These are phyloP conservation scores for Macrochelys suwanniensis DNA, from an alignment of 2,797 vertebrate species.

Conservation along the genomic window DNA sequence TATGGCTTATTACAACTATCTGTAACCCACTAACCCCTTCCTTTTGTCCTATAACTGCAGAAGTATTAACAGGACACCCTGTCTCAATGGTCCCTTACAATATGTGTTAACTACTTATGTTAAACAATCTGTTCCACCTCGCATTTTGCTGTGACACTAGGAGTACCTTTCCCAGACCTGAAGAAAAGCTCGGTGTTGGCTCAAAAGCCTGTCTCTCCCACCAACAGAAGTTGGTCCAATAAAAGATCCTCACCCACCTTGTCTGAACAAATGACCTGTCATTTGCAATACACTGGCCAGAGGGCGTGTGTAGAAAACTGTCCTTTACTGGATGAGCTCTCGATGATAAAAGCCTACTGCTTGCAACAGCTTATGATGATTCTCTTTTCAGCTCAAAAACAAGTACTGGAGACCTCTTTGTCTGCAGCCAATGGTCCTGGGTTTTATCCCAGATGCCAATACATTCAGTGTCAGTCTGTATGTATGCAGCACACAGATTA, in stretches of 20 bases:
- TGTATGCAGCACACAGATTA: constrained; percentile 35
- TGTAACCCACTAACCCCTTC: background rate
- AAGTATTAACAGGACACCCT: background rate
- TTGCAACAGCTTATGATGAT: background rate
- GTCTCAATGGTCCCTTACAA: background rate
- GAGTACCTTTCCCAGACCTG: background rate
- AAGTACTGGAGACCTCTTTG: background rate
- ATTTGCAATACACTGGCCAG: background rate
- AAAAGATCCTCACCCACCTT: background rate
- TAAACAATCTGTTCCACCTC: background rate
- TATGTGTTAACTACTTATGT: background rate
- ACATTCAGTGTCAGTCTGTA: constrained; percentile 27
- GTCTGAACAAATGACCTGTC: background rate
- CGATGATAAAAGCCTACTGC: background rate
- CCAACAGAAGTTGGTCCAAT: background rate
- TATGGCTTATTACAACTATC: background rate
- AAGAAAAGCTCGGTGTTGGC: background rate
- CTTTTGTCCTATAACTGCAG: background rate
- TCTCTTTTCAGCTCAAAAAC: constrained; percentile 2
- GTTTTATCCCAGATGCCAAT: constrained; percentile 30
- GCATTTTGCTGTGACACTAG: background rate
- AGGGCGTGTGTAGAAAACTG: background rate
- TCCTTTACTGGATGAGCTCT: background rate
- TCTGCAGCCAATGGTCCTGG: constrained; percentile 1
- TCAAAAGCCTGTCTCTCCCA: background rate